Conservation (phyloP, 2,113 vertebrate genomes). For the Crotalus helleri region DNA sequence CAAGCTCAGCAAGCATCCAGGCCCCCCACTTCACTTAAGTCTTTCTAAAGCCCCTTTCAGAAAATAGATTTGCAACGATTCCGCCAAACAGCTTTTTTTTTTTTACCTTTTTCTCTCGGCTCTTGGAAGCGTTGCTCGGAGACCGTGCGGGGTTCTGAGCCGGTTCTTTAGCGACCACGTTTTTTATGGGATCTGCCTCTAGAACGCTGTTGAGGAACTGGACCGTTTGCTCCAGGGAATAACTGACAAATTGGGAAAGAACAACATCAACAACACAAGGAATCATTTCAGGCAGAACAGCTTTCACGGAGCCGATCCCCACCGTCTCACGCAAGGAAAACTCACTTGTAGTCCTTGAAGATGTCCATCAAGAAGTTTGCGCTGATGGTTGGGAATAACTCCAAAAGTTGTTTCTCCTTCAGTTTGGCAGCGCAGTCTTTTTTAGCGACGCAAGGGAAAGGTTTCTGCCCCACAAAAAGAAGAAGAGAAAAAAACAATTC, state of each 20-base stretch:
- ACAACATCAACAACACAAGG: neutral
- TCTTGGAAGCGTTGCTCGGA: slow-evolving; percentile 57
- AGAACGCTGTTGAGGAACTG: slow-evolving; percentile 86
- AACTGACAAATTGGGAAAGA: slow-evolving; percentile 67
- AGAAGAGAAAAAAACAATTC: neutral
- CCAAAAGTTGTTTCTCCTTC: slow-evolving; percentile 88
- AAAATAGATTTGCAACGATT: neutral
- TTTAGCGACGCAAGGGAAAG: slow-evolving; percentile 69
- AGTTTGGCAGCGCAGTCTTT: slow-evolving; percentile 84
- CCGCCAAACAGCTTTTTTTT: neutral
- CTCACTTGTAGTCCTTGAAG: slow-evolving; percentile 95
- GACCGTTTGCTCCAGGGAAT: slow-evolving; percentile 85
- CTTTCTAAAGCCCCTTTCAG: neutral
- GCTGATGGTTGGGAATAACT: slow-evolving; percentile 88
- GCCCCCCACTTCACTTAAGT: too few relatives aligned
- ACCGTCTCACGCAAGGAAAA: slow-evolving; percentile 14
- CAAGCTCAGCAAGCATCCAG: neutral
- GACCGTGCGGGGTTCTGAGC: slow-evolving; percentile 61
- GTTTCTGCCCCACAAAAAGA: slow-evolving; percentile 67
- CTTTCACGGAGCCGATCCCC: neutral
- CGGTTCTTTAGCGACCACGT: slow-evolving; percentile 81
- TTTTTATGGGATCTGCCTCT: slow-evolving; percentile 87
- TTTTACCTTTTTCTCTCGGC: slow-evolving; percentile 75
- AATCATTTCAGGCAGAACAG: slow-evolving; percentile 9
- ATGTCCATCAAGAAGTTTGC: slow-evolving; percentile 88